Evolutionary conservation across 1,140 invertebrate species (phyloP).

Genomic region (Drosophila neocordata): DNA sequence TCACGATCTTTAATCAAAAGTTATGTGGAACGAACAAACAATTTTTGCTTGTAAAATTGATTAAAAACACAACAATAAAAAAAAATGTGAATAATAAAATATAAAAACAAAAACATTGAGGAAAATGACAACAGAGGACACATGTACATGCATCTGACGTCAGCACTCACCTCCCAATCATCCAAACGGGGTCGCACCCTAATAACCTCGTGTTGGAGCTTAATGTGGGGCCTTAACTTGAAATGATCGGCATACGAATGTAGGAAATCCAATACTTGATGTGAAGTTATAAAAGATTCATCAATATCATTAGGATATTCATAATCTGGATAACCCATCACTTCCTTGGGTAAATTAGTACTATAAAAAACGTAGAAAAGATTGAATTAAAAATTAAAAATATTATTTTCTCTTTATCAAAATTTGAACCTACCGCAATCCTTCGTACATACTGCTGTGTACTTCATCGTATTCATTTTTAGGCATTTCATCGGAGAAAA

Average conservation of each 20-base stretch:
- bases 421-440: constrained; percentile 65
- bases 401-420: background rate
- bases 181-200: constrained; percentile 71
- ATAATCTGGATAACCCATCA: constrained; percentile 95
- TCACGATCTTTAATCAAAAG: constrained; percentile 19
- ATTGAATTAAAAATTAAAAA: background rate
- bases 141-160: constrained; percentile 41
- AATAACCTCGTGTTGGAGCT: constrained; percentile 80
- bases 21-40: constrained; percentile 13
- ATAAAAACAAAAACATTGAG: no score
- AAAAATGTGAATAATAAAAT: background rate
- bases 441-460: constrained; percentile 94
- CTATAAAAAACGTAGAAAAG: constrained; percentile 84
- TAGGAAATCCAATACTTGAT: constrained; percentile 92
- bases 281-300: constrained; percentile 91
- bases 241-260: constrained; percentile 90
- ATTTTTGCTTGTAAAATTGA: constrained; percentile 2
- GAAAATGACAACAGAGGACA: constrained; percentile 18
- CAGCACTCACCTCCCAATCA: constrained; percentile 78
- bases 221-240: constrained; percentile 62
- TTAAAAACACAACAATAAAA: constrained; percentile 7
- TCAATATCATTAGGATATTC: constrained; percentile 86
- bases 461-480: constrained; percentile 89
- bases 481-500: constrained; percentile 89
- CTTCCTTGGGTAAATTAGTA: constrained; percentile 95